phyloP scores from a whole-genome alignment of 2,888 invertebrate species.

The Acronicta alni region DNA sequence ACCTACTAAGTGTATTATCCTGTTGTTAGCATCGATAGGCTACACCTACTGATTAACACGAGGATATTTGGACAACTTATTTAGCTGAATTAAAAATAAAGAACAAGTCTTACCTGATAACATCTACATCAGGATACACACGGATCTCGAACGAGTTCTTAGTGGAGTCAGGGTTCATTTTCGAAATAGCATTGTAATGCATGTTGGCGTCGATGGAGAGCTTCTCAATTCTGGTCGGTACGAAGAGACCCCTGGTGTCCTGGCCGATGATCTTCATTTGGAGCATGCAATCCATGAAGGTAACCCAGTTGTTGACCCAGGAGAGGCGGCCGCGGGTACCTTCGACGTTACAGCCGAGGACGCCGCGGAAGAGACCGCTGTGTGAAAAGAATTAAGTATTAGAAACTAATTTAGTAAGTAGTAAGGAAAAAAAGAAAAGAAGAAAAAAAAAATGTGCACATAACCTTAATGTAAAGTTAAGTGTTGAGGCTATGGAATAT shows the following conservation, averaged over 20 bases:
- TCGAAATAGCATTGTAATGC: constrained; percentile 87
- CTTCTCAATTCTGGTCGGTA: constrained; percentile 93
- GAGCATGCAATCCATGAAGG: constrained; percentile 96
- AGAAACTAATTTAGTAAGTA: too few species aligned
- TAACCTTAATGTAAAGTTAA: too few species aligned
- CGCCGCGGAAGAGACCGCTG: constrained; percentile 90
- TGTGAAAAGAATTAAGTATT: not conserved
- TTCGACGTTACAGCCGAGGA: constrained; percentile 86
- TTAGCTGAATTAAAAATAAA: too few species aligned
- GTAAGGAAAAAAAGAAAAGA: too few species aligned
- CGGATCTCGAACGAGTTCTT: constrained; percentile 83
- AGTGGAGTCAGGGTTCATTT: constrained; percentile 81
- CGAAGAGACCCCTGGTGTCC: constrained; percentile 91
- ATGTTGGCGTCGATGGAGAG: constrained; percentile 91
- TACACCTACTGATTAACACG: too few species aligned
- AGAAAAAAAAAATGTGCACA: too few species aligned
- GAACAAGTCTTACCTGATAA: constrained; percentile 76
- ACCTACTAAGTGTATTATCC: too few species aligned
- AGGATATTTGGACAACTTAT: too few species aligned
- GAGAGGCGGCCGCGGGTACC: constrained; percentile 86
- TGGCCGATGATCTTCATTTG: constrained; percentile 93
- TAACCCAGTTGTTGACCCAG: constrained; percentile 96
- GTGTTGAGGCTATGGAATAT: too few species aligned
- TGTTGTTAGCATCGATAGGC: too few species aligned
- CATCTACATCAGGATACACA: constrained; percentile 84